Evolutionary conservation across 2,888 invertebrate species (phyloP).

Genomic region (Protophormia terraenovae): DNA sequence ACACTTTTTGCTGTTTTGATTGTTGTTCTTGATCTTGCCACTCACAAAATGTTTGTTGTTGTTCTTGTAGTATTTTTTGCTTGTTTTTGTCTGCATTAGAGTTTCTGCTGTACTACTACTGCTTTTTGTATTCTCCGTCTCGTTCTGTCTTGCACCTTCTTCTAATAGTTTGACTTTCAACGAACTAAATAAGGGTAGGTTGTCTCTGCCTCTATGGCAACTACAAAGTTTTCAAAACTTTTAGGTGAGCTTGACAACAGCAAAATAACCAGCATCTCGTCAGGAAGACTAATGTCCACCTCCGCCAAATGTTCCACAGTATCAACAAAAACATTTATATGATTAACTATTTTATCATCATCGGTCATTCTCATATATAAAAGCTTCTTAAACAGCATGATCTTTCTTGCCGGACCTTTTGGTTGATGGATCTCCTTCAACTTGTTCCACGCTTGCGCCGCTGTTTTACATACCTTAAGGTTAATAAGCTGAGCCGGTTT

Average conservation of each 20-base stretch:
- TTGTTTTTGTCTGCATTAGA: not conserved
- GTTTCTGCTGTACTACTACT: slow-evolving; percentile 19
- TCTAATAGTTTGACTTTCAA: slow-evolving; percentile 63
- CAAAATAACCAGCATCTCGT: slow-evolving; percentile 59
- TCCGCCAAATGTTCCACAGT: slow-evolving; percentile 55
- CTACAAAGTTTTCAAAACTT: slow-evolving; percentile 60
- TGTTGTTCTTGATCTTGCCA: not conserved
- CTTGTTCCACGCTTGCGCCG: slow-evolving; percentile 50
- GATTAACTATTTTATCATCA: slow-evolving; percentile 34
- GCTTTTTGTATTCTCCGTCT: slow-evolving; percentile 13
- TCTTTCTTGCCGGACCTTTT: slow-evolving; percentile 61
- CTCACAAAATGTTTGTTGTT: not conserved
- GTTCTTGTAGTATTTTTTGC: not conserved
- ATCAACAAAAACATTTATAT: slow-evolving; percentile 58
- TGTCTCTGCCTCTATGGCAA: slow-evolving; percentile 57
- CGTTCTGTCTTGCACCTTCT: too few relatives aligned
- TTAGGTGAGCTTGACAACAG: slow-evolving; percentile 62
- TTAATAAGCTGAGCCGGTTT: slow-evolving; percentile 62
- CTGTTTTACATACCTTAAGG: slow-evolving; percentile 48
- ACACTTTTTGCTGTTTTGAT: slow-evolving; percentile 9
- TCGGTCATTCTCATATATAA: slow-evolving; percentile 45
- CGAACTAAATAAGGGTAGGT: slow-evolving; percentile 45
- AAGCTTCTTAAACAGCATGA: slow-evolving; percentile 56
- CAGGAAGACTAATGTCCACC: slow-evolving; percentile 42
- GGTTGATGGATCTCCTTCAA: slow-evolving; percentile 59